Evolutionary conservation across 2,797 vertebrate genomes (phyloP), one percentile per base, ranked within the genome.

Genomic region (Octomys mimax): DNA sequence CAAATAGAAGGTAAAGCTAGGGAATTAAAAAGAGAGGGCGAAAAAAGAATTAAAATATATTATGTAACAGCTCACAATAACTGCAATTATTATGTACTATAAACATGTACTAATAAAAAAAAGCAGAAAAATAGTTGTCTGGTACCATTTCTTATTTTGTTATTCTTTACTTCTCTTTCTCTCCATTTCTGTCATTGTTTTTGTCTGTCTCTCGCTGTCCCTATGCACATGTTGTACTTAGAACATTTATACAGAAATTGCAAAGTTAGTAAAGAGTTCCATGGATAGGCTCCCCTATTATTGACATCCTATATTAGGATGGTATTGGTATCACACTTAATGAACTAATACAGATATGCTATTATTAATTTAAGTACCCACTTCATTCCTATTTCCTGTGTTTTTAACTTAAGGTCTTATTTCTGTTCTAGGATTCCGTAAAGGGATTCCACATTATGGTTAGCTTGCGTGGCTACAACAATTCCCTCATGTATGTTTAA

Each of bases 401-500:
- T 42, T 82, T 96, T 66, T 49, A 91, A 54, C 39, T 19, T 61
- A 52, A 39, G 28, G 6, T 62, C 22, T 16, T 54, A 21, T 64
- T 86, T 75, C 8, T 59, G n/a, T 52, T 87, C 52, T 73, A 91
- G 26, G 59, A 86, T 78, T 31, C n/a, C 39, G 33, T 26, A 39
- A 13, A 77, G 75, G 49, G n/a, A 77, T 39, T 31, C 16, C 54
- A 66, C 1, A 6, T 75, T 81, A 59, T 54, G 52, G 6, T 95
- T 52, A 39, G 39, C 12, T 81, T 24, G 24, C 33, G 10, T 42
- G 46, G 52, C 26, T 81, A 9, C 26, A 75, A 42, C 6, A 66
- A 49, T 87, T 46, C 92, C 33, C 81, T 92, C 61, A 83, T 8
- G 52, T 24, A 85, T 18, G 89, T 91, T 79, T 59, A 85, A 78